phyloP scores from a whole-genome alignment of 37 sponge, comb jelly and placozoan species.

The Axinella damicornis region DNA sequence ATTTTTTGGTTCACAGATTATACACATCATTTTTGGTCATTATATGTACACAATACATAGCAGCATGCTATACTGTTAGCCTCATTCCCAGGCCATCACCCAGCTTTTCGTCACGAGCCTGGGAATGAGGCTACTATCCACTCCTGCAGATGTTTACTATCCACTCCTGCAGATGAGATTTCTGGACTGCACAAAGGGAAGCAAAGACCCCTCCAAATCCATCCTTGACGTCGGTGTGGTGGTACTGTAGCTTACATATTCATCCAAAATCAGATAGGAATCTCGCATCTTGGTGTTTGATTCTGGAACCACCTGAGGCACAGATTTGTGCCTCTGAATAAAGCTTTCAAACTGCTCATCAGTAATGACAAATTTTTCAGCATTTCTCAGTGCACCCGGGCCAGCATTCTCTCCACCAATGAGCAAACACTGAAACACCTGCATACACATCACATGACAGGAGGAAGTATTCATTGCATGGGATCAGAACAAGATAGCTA shows the following conservation, averaged over 20 bases:
- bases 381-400: constrained; percentile 62
- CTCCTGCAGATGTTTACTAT: too few relatives aligned
- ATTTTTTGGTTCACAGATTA: too few relatives aligned
- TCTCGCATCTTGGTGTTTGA: constrained; percentile 74
- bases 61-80: too few relatives aligned
- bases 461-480: too few relatives aligned
- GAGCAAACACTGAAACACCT: constrained; percentile 83
- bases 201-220: constrained; percentile 54
- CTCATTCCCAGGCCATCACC: too few relatives aligned
- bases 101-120: too few relatives aligned
- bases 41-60: too few relatives aligned
- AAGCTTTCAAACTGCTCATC: constrained; percentile 74
- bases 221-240: not conserved
- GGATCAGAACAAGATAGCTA: too few relatives aligned
- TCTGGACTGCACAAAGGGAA: constrained; percentile 75
- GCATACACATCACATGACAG: not conserved
- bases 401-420: constrained; percentile 83
- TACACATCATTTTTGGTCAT: too few relatives aligned
- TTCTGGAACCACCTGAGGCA: constrained; percentile 73
- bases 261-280: constrained; percentile 83
- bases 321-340: constrained; percentile 45
- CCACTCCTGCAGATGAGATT: constrained; percentile 64
- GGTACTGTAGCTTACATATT: constrained; percentile 54
- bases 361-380: constrained; percentile 61
- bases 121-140: too few relatives aligned